These are phyloP conservation scores for Pachymerium ferrugineum DNA, from an alignment of 2,888 invertebrate species.

Conservation along the genomic window DNA sequence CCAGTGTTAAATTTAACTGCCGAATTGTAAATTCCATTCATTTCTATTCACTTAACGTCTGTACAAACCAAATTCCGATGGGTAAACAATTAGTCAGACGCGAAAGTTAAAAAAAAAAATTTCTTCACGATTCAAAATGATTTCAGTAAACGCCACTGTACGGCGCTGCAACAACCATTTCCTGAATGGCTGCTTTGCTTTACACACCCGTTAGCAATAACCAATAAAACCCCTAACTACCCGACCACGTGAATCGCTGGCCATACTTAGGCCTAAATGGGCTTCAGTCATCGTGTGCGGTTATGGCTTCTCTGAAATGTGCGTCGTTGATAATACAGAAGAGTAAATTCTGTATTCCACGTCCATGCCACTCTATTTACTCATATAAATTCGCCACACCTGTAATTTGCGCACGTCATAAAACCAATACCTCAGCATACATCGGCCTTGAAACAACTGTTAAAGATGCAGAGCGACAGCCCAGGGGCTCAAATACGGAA, in stretches of 20 bases:
- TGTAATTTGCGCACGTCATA: background rate
- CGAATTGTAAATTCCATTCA: no score
- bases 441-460: background rate
- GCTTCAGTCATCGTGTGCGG: background rate
- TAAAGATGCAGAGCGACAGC: background rate
- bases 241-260: background rate
- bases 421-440: background rate
- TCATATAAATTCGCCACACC: background rate
- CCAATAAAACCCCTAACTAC: background rate
- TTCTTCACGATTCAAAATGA: background rate
- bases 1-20: no score
- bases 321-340: background rate
- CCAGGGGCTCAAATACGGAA: background rate
- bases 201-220: background rate
- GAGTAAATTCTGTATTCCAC: background rate
- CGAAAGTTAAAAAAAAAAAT: no score
- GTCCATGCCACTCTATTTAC: background rate
- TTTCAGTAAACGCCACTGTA: no score
- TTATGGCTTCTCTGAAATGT: slow-evolving; percentile 6
- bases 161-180: background rate
- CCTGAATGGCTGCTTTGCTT: background rate
- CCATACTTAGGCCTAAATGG: background rate
- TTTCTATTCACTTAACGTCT: no score
- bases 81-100: no score
- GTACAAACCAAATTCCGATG: no score